phyloP scores from a whole-genome alignment of 92 coral and sea anemone species.

The Bergia puertoricense region DNA sequence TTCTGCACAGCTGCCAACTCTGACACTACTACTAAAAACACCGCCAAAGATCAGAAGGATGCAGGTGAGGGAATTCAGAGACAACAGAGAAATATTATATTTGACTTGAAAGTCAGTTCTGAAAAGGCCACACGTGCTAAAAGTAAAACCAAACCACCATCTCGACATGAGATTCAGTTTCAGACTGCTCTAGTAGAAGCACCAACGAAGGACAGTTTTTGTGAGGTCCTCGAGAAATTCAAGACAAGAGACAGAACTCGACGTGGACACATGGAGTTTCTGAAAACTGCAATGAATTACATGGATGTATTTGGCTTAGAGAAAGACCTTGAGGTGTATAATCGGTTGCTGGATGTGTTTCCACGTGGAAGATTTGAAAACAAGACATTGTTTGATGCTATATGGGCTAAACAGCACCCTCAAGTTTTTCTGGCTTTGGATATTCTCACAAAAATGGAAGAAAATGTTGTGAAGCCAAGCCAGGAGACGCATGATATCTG shows the following conservation, averaged over 20 bases:
- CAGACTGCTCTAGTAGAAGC: constrained; percentile 64
- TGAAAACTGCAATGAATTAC: constrained; percentile 73
- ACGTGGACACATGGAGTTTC: constrained; percentile 83
- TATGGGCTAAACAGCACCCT: constrained; percentile 96
- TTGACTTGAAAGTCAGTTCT: constrained; percentile 51
- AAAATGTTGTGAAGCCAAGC: constrained; percentile 82
- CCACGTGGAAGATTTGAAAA: constrained; percentile 90
- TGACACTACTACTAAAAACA: not conserved
- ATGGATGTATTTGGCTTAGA: constrained; percentile 87
- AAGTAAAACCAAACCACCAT: constrained; percentile 15
- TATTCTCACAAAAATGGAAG: constrained; percentile 93
- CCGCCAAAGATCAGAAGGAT: constrained; percentile 16
- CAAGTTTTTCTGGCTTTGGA: constrained; percentile 93
- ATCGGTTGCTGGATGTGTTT: constrained; percentile 76
- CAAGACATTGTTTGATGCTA: constrained; percentile 91
- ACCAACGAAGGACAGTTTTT: constrained; percentile 73
- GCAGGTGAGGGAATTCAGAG: constrained; percentile 41
- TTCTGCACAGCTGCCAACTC: constrained; percentile 17
- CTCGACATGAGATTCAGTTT: constrained; percentile 56
- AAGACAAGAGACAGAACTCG: constrained; percentile 66
- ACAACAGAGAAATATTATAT: constrained; percentile 27
- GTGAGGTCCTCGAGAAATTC: constrained; percentile 69
- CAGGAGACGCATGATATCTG: constrained; percentile 83
- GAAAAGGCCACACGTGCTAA: constrained; percentile 35
- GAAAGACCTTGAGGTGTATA: constrained; percentile 80